Conservation (phyloP, 2,888 invertebrate species). For the Thereva unica region DNA sequence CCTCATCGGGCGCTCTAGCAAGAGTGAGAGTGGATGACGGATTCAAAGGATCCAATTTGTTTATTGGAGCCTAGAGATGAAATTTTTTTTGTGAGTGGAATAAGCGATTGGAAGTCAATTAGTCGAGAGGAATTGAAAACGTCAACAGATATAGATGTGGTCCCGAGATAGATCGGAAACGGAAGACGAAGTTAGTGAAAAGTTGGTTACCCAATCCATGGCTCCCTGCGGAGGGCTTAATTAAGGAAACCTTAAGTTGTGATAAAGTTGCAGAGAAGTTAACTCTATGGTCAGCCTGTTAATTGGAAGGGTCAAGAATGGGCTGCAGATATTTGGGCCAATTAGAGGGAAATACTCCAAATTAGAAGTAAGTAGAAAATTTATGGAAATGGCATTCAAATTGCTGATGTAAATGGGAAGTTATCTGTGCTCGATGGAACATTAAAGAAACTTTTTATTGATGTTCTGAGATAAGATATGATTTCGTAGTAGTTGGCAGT, state of each 20-base stretch:
- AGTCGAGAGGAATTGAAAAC: slow-evolving; percentile 31
- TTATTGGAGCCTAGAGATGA: slow-evolving; percentile 9
- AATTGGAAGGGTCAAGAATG: slow-evolving; percentile 27
- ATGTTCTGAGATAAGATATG: too few relatives aligned
- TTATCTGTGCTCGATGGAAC: too few relatives aligned
- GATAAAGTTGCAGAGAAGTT: slow-evolving; percentile 13
- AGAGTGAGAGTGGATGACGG: not conserved
- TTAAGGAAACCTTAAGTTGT: slow-evolving; percentile 25
- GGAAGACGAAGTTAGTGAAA: slow-evolving; percentile 32
- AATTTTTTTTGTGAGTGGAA: slow-evolving; percentile 10
- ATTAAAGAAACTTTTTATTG: too few relatives aligned
- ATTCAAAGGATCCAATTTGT: slow-evolving; percentile 21
- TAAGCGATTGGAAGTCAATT: slow-evolving; percentile 31
- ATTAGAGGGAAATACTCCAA: not conserved
- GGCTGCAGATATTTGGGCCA: not conserved
- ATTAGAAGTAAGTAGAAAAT: not conserved
- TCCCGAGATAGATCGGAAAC: slow-evolving; percentile 18
- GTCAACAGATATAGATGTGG: slow-evolving; percentile 17
- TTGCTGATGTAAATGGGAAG: too few relatives aligned
- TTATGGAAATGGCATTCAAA: too few relatives aligned
- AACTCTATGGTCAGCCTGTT: slow-evolving; percentile 24
- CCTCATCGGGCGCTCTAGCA: slow-evolving; percentile 10
- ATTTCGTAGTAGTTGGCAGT: too few relatives aligned
- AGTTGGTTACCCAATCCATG: slow-evolving; percentile 16
- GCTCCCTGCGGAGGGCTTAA: slow-evolving; percentile 24